Evolutionary conservation across 2,888 invertebrate species (phyloP).

Genomic region (Emmelina monodactyla): DNA sequence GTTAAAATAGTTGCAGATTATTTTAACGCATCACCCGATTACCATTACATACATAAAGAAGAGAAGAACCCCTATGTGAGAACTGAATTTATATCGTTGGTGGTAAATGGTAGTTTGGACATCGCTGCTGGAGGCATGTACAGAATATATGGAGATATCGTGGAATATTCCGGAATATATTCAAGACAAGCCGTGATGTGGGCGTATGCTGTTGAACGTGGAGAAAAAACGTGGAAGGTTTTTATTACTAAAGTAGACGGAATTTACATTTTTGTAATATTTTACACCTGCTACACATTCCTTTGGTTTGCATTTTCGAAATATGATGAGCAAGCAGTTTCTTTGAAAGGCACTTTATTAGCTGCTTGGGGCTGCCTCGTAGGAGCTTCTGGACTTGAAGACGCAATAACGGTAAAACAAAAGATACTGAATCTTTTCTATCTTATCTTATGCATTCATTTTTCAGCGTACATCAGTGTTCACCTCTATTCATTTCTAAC

Average conservation of each 20-base stretch:
- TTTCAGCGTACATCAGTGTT: slow-evolving; percentile 33
- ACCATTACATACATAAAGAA: slow-evolving; percentile 25
- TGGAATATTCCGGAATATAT: slow-evolving; percentile 43
- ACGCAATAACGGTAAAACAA: slow-evolving; percentile 32
- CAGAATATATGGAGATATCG: slow-evolving; percentile 31
- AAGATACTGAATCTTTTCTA: slow-evolving; percentile 34
- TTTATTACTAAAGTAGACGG: slow-evolving; percentile 27
- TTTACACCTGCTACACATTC: slow-evolving; percentile 29
- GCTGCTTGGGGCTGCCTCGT: slow-evolving; percentile 37
- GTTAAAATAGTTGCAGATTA: slow-evolving; percentile 34
- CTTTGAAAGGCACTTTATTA: slow-evolving; percentile 25
- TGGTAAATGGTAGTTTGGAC: slow-evolving; percentile 38
- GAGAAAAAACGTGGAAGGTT: slow-evolving; percentile 30
- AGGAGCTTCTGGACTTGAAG: slow-evolving; percentile 28
- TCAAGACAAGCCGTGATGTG: slow-evolving; percentile 30
- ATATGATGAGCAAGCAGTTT: slow-evolving; percentile 24
- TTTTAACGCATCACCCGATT: slow-evolving; percentile 31
- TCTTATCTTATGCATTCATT: slow-evolving; percentile 32
- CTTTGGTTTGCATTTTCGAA: slow-evolving; percentile 27
- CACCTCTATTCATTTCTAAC: slow-evolving; percentile 43
- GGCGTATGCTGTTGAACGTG: slow-evolving; percentile 33
- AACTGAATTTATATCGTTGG: slow-evolving; percentile 23
- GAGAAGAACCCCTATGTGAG: slow-evolving; percentile 24
- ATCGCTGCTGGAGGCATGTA: slow-evolving; percentile 40
- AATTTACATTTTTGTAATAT: slow-evolving; percentile 34